These are phyloP conservation scores for Natrix natrix DNA, from an alignment of 2,797 vertebrate genomes.

Conservation along the genomic window DNA sequence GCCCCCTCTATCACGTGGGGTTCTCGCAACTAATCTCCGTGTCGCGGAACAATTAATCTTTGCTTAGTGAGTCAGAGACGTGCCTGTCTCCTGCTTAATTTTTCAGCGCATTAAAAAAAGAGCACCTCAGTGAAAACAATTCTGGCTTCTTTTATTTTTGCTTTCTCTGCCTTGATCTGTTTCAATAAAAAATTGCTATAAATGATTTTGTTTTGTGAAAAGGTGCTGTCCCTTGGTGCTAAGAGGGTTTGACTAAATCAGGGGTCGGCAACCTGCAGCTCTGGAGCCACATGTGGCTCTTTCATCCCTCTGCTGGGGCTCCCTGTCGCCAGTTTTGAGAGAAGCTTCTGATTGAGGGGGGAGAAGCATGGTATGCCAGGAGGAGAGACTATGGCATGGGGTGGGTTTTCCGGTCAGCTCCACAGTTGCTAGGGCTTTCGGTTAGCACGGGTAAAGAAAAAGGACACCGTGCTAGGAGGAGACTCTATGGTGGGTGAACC, in stretches of 20 bases:
- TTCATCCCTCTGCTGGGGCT: no score
- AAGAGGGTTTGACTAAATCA: slow-evolving; percentile 56
- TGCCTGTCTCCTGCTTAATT: background rate
- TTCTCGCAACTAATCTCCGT: background rate
- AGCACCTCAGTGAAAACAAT: background rate
- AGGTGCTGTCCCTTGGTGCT: slow-evolving; percentile 47
- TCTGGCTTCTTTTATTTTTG: background rate
- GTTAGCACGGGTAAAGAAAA: no score
- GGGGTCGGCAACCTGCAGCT: no score
- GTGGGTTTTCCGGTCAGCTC: no score
- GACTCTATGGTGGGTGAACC: no score
- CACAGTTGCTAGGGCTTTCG: no score
- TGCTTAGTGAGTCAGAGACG: background rate
- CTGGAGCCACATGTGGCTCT: no score
- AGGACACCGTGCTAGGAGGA: no score
- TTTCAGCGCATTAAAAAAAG: background rate
- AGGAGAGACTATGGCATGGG: no score
- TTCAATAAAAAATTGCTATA: slow-evolving; percentile 57
- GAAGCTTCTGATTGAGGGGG: no score
- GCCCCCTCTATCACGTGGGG: background rate
- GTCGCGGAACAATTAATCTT: background rate
- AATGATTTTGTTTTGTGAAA: slow-evolving; percentile 59
- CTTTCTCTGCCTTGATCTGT: slow-evolving; percentile 45
- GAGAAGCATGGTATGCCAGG: no score
- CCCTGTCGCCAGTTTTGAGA: no score